Evolutionary conservation across 92 coral and sea anemone species (phyloP).

Genomic region (Palythoa grandiflora): DNA sequence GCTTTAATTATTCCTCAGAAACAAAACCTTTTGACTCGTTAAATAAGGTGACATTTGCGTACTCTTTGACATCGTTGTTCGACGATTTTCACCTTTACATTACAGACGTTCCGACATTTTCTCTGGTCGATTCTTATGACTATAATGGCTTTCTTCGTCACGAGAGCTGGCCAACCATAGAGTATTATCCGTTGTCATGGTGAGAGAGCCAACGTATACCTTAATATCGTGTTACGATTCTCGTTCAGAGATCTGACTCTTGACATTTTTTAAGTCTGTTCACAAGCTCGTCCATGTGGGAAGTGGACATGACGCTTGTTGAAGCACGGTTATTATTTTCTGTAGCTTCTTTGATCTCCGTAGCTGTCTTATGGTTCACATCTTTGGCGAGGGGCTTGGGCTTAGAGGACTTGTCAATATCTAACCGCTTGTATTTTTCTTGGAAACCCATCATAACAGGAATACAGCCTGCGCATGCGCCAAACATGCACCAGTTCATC

Average conservation of each 20-base stretch:
- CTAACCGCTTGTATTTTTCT: conserved; percentile 92
- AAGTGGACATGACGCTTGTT: conserved; percentile 60
- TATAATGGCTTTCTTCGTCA: background rate
- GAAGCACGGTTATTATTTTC: conserved; percentile 41
- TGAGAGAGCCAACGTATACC: background rate
- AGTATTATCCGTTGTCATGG: background rate
- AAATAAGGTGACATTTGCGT: background rate
- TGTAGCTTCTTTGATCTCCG: conserved; percentile 30
- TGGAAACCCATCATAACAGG: conserved; percentile 92
- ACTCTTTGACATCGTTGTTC: background rate
- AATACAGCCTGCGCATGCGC: conserved; percentile 96
- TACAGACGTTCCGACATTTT: background rate
- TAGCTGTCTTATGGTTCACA: conserved; percentile 42
- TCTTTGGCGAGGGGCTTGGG: conserved; percentile 28
- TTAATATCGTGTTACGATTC: background rate
- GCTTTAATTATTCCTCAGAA: background rate
- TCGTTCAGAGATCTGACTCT: conserved; percentile 68
- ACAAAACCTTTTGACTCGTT: background rate
- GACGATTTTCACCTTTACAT: background rate
- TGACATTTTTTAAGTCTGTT: conserved; percentile 67
- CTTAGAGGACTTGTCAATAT: conserved; percentile 71
- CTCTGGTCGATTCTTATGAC: background rate
- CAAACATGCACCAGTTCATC: conserved; percentile 99
- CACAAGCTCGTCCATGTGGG: conserved; percentile 70
- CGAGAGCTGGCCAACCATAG: background rate